Percentiles rank a stretch among this genome's conserved stretches.
Evolutionary conservation across 2,888 invertebrate genomes (phyloP).

Genomic region (Iphiclides podalirius): DNA sequence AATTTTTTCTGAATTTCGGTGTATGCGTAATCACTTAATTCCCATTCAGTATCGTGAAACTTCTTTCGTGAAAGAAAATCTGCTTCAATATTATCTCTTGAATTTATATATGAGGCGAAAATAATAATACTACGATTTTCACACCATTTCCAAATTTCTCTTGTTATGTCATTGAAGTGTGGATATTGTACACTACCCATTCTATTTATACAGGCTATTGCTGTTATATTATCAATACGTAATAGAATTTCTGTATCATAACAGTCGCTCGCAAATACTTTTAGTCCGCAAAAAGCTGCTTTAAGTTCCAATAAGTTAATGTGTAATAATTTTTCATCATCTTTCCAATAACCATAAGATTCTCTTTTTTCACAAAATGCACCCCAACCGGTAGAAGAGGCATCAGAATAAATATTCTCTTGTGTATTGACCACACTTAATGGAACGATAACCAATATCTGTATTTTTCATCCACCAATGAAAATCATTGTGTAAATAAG

Average conservation of each 20-base stretch:
- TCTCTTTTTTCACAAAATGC: conserved; percentile 8
- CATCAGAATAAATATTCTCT: conserved; percentile 18
- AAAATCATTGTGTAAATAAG: too few species aligned
- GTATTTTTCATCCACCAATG: too few species aligned
- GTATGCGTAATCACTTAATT: not conserved
- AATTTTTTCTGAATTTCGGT: not conserved
- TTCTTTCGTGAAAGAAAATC: not conserved
- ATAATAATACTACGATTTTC: not conserved
- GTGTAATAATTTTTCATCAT: too few species aligned
- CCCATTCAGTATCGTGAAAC: not conserved
- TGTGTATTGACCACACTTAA: too few species aligned
- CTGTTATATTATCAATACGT: conserved; percentile 24
- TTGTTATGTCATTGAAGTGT: not conserved
- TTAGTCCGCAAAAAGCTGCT: conserved; percentile 11
- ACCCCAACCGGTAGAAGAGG: conserved; percentile 23
- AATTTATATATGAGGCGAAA: not conserved
- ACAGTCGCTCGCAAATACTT: conserved; percentile 6
- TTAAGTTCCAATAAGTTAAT: conserved; percentile 23
- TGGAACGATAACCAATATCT: too few species aligned
- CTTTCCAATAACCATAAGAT: conserved; percentile 14
- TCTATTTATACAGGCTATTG: conserved; percentile 22
- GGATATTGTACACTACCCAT: conserved; percentile 18
- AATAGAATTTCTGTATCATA: too few species aligned
- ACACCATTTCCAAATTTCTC: conserved; percentile 2
- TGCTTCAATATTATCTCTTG: not conserved